Evolutionary conservation across 2,113 vertebrate genomes (phyloP), one percentile per base, ranked within the genome.

Genomic region (Picathartes gymnocephalus): DNA sequence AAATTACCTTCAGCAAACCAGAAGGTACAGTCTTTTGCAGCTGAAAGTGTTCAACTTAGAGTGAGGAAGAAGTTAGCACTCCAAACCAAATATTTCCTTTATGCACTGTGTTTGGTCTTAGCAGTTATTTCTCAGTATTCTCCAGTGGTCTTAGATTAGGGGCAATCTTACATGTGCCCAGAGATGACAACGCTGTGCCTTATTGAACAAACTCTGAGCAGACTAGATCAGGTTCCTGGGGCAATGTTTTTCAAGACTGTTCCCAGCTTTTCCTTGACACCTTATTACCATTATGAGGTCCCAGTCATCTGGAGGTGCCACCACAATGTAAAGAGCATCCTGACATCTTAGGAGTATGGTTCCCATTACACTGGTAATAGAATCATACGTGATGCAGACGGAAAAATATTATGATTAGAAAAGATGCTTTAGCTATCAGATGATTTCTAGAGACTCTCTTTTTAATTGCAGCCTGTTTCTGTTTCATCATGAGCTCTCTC

Each of bases 81-180:
- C 30, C 62, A 80, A 50, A 61, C 6, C 18, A 92, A 69, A 2
- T 70, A 82, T 25, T 76, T 86, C 24, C 40, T 42, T 80, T 76
- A n/a, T 40, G 25, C 15, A 24, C 37, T 73, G 24, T 2, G 5
- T 71, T 77, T 79, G 21, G 7, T 65, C 35, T 53, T 81, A 65
- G 23, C n/a, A 81, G 23, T 91, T 81, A 50, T 40, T 90, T 80
- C 45, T 73, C 23, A 21, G 15, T 86, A 42, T 88, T 80, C 44
- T 93, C 28, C 42, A 65, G 31, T 30, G 45, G 37, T 10, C 37
- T 61, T 61, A 40, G 35, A 23, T 80, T 40, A 48, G 28, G 22
- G 35, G 3, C 56, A 66, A 24, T 68, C 50, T 64, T 64, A 37
- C 13, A 27, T 0, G 0, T 88, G 22, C 10, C 24, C 45, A 56